Evolutionary conservation across 2,113 vertebrate genomes (phyloP).

Genomic region (Columbina picui): DNA sequence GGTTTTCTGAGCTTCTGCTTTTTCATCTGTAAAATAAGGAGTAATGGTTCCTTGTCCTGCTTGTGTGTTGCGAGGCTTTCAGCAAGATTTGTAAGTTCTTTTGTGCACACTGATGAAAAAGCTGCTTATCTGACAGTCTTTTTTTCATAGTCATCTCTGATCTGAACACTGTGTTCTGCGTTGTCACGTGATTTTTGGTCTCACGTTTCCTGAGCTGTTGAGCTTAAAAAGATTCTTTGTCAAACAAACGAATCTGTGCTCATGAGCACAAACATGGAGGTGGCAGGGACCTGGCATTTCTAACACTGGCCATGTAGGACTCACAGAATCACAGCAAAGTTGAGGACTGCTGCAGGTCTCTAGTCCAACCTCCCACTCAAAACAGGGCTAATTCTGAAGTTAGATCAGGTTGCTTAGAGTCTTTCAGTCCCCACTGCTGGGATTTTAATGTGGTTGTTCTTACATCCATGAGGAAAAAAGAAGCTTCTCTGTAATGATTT

Average conservation of each 20-base stretch:
- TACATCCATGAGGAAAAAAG: neutral
- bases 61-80: neutral
- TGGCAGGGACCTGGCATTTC: neutral
- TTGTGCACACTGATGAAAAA: neutral
- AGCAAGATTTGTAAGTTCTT: neutral
- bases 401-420: neutral
- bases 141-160: neutral
- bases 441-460: neutral
- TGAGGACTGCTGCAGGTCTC: neutral
- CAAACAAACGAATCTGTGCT: neutral
- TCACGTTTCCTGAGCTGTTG: neutral
- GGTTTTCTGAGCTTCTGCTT: neutral
- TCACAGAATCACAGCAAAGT: neutral
- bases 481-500: neutral
- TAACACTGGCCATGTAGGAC: neutral
- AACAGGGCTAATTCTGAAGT: neutral
- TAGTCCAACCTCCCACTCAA: neutral
- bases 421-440: neutral
- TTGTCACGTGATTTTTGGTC: neutral
- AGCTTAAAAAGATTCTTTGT: neutral
- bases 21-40: neutral
- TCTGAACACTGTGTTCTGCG: neutral
- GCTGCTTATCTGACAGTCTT: neutral
- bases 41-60: neutral
- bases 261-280: neutral